These are phyloP conservation scores for Apotomis capreana DNA, from an alignment of 2,888 invertebrate genomes.

Conservation along the genomic window DNA sequence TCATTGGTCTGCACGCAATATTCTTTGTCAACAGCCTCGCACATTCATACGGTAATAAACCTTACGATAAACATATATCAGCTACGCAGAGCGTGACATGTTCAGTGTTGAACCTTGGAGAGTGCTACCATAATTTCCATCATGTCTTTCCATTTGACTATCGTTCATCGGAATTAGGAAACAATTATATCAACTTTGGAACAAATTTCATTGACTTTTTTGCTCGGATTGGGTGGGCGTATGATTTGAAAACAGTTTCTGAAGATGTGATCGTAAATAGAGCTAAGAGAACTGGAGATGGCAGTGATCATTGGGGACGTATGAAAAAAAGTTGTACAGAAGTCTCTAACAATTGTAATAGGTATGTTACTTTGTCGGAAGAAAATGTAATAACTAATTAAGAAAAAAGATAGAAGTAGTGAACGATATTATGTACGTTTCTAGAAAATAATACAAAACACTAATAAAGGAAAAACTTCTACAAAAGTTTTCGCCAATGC, in stretches of 20 bases:
- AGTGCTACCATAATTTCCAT: slow-evolving; percentile 18
- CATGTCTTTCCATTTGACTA: slow-evolving; percentile 26
- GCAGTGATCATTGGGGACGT: slow-evolving; percentile 2
- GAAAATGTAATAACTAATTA: too few relatives aligned
- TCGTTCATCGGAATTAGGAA: not conserved
- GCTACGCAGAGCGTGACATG: not conserved
- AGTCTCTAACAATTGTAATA: too few relatives aligned
- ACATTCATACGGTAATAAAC: slow-evolving; percentile 6
- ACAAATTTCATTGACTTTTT: slow-evolving; percentile 19
- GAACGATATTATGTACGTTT: too few relatives aligned
- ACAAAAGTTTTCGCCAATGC: too few relatives aligned
- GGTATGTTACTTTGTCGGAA: too few relatives aligned
- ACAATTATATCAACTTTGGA: not conserved
- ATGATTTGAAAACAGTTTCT: slow-evolving; percentile 7
- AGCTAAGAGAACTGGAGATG: slow-evolving; percentile 14
- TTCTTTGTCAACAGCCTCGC: slow-evolving; percentile 8
- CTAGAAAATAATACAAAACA: too few relatives aligned
- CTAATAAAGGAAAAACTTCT: too few relatives aligned
- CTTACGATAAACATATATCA: slow-evolving; percentile 7
- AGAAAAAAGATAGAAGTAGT: too few relatives aligned
- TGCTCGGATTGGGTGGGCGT: slow-evolving; percentile 12
- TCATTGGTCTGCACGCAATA: not conserved
- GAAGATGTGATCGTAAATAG: not conserved
- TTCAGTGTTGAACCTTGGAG: not conserved
- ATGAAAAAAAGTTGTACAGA: too few relatives aligned